Percentiles rank a stretch among this genome's conserved stretches.
Evolutionary conservation across 2,888 invertebrate genomes (phyloP).

Genomic region (Drosophila heteroneura): DNA sequence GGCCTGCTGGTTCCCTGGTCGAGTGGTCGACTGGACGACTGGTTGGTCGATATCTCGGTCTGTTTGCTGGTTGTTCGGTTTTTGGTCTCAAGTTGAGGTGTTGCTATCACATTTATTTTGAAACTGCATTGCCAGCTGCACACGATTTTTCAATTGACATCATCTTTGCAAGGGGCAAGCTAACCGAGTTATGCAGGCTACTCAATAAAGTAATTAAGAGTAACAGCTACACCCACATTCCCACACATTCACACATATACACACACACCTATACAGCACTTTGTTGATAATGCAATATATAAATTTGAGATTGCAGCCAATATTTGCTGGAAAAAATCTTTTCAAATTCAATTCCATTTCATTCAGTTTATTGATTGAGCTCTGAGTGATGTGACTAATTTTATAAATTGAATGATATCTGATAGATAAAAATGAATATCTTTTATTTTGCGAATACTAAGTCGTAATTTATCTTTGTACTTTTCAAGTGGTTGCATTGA

Average conservation of each 20-base stretch:
- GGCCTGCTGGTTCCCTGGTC: slow-evolving; percentile 17
- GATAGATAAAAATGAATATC: neutral
- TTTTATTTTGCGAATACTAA: neutral
- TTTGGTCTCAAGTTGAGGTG: slow-evolving; percentile 41
- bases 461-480: neutral
- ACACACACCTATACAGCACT: slow-evolving; percentile 1
- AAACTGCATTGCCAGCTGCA: slow-evolving; percentile 29
- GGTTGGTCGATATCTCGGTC: slow-evolving; percentile 1
- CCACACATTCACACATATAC: neutral
- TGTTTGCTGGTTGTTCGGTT: slow-evolving; percentile 1
- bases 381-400: slow-evolving; percentile 9
- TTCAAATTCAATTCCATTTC: slow-evolving; percentile 3
- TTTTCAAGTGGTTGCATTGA: neutral
- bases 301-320: slow-evolving; percentile 30
- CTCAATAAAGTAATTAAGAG: slow-evolving; percentile 62
- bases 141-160: slow-evolving; percentile 44
- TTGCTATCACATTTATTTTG: slow-evolving; percentile 50
- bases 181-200: slow-evolving; percentile 27
- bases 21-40: slow-evolving; percentile 3
- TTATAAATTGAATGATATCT: slow-evolving; percentile 30
- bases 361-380: slow-evolving; percentile 1
- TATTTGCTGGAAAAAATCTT: slow-evolving; percentile 35
- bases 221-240: slow-evolving; percentile 12
- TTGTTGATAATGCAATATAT: slow-evolving; percentile 9
- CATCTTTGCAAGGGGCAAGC: slow-evolving; percentile 23